Evolutionary conservation across 2,797 vertebrate genomes (phyloP), one percentile per base, ranked within the genome.

Genomic region (Anguilla obscura): DNA sequence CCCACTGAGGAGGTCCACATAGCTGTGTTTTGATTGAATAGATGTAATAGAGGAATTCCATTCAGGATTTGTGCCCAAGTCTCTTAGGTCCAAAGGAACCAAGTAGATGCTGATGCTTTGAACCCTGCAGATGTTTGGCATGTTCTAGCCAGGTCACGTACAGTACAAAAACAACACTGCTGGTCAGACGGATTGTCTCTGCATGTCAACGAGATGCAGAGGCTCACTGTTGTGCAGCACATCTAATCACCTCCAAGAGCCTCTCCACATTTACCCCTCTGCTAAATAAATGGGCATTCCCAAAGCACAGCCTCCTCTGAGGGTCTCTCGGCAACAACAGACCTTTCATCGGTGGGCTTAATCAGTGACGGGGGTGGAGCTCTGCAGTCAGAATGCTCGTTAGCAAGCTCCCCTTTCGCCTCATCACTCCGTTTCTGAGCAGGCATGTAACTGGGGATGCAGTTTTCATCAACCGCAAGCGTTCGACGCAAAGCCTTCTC

Each of bases 161-260:
- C 33, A 18, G 63, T 27, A 69, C 6, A 69, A n/a, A 69, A 69
- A 69, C 63, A 27, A 69, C 63, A 5, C 63, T 69, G 21, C 63
- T 1, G 63, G 2, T 69, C 63, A 27, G 63, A n/a, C 63, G n/a
- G 63, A 9, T 27, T 0, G 6, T 69, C n/a, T 6, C 63, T 69
- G 63, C 63, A 69, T 10, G n/a, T 69, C 71, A 33, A 30, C 6
- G 69, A 27, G 69, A 12, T 33, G 6, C 79, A 84, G 40, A 33
- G 80, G 66, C 63, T 33, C 18, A 36, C 58, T 40, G 60, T 33
- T 54, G 30, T 16, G 87, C 71, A 84, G 40, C 45, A 74, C 82
- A n/a, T 85, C 21, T 87, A 30, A 84, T 50, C 3, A 56, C 21
- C 50, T 52, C 50, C 24, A 24, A 88, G 69, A 79, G 87, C 84